phyloP scores from a whole-genome alignment of 2,113 vertebrate genomes.

The Hydrochoerus hydrochaeris region DNA sequence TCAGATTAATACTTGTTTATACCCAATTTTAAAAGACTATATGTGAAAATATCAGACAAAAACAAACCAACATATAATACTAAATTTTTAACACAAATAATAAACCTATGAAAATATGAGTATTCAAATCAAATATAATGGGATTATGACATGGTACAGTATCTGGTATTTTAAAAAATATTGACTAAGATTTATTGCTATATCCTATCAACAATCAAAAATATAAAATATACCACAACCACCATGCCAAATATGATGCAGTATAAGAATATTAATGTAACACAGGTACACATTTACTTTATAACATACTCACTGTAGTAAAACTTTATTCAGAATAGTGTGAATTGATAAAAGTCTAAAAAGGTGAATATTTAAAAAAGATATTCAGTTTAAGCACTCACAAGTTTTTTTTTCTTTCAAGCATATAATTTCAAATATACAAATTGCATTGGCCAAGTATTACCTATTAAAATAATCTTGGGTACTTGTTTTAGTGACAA shows the following conservation, averaged over 20 bases:
- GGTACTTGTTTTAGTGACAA: slow-evolving; percentile 52
- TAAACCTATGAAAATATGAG: slow-evolving; percentile 47
- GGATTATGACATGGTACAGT: slow-evolving; percentile 29
- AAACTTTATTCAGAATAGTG: slow-evolving; percentile 38
- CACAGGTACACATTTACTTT: slow-evolving; percentile 32
- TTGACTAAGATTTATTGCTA: slow-evolving; percentile 65
- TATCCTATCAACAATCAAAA: slow-evolving; percentile 52
- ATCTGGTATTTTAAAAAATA: slow-evolving; percentile 43
- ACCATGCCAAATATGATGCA: slow-evolving; percentile 28
- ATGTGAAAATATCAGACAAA: slow-evolving; percentile 58
- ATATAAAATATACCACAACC: slow-evolving; percentile 38
- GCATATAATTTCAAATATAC: slow-evolving; percentile 62
- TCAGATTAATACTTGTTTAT: slow-evolving; percentile 68
- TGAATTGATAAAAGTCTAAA: slow-evolving; percentile 54
- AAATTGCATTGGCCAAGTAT: slow-evolving; percentile 56
- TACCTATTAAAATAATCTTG: neutral
- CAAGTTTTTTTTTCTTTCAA: slow-evolving; percentile 50
- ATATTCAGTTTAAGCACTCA: slow-evolving; percentile 68
- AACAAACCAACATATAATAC: slow-evolving; percentile 43
- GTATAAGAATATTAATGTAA: slow-evolving; percentile 8
- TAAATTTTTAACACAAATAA: slow-evolving; percentile 46
- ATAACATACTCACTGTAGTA: slow-evolving; percentile 59
- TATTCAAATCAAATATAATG: slow-evolving; percentile 56
- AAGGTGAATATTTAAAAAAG: slow-evolving; percentile 60
- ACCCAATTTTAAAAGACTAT: slow-evolving; percentile 37